These are phyloP conservation scores for Arenicola marina DNA, from an alignment of 2,888 invertebrate species.

Conservation along the genomic window DNA sequence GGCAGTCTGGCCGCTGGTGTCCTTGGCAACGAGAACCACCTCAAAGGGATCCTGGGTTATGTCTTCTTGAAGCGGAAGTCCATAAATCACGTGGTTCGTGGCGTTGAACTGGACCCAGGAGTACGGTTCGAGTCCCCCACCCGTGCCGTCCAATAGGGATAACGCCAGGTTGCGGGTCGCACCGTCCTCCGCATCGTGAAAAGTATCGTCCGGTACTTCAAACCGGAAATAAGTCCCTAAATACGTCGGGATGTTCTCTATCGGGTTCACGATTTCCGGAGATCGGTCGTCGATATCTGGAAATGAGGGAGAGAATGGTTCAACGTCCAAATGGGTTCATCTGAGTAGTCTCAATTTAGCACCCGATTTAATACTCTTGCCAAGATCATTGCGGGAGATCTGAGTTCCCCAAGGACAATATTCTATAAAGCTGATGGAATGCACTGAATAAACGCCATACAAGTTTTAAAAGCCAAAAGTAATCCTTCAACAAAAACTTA, in stretches of 20 bases:
- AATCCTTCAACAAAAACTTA: too few relatives aligned
- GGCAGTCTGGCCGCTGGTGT: conserved; percentile 27
- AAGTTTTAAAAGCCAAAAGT: too few relatives aligned
- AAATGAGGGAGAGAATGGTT: too few relatives aligned
- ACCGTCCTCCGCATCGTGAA: conserved; percentile 45
- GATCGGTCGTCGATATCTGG: conserved; percentile 2
- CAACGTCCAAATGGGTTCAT: too few relatives aligned
- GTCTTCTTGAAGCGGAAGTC: conserved; percentile 41
- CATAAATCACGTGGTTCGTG: conserved; percentile 37
- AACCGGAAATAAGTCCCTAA: conserved; percentile 39
- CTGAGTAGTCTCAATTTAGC: too few relatives aligned
- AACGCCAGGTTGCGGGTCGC: conserved; percentile 39
- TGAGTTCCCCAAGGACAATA: too few relatives aligned
- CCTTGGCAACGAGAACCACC: conserved; percentile 32
- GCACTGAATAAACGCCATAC: too few relatives aligned
- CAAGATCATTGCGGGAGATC: too few relatives aligned
- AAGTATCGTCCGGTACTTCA: conserved; percentile 38
- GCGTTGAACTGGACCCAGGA: conserved; percentile 44
- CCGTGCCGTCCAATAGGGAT: conserved; percentile 32
- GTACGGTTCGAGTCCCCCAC: conserved; percentile 29
- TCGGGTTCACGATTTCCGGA: conserved; percentile 35
- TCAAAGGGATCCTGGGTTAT: conserved; percentile 21
- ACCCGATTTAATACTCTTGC: too few relatives aligned
- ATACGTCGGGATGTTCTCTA: conserved; percentile 34
- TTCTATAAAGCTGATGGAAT: too few relatives aligned